A percentile compares a stretch with the other conserved stretches of the same genome.
Conservation (phyloP, 2,113 vertebrate genomes). For the Gymnorhina tibicen region DNA sequence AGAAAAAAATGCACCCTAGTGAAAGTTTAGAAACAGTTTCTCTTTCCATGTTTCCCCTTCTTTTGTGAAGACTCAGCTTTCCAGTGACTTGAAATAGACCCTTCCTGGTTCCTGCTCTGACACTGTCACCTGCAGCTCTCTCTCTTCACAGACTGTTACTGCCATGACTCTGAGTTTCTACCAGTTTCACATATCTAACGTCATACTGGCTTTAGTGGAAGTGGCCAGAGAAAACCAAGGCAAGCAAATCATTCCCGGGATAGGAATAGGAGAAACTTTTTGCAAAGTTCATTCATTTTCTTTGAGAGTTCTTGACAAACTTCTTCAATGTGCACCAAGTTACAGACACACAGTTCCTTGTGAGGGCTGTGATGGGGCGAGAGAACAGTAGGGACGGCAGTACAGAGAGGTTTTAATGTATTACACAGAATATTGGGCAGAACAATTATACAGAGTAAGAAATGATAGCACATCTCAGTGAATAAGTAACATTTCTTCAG, state of each 20-base stretch:
- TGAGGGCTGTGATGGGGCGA: neutral
- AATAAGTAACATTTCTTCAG: neutral
- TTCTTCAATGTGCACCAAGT: neutral
- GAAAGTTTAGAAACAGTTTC: neutral
- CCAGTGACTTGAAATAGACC: neutral
- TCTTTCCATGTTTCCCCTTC: neutral
- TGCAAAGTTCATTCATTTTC: neutral
- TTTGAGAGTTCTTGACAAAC: neutral
- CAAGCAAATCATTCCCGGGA: neutral
- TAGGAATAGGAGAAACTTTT: neutral
- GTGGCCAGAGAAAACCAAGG: neutral
- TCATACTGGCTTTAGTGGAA: neutral
- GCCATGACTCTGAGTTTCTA: neutral
- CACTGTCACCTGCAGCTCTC: neutral
- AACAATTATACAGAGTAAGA: neutral
- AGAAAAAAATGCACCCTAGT: neutral
- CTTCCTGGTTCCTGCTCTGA: neutral
- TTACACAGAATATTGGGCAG: neutral
- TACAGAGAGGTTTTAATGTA: neutral
- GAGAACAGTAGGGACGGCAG: neutral
- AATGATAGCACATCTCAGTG: neutral
- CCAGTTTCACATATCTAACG: neutral
- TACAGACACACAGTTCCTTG: neutral
- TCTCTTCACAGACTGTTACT: neutral
- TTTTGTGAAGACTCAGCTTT: neutral